These are phyloP conservation scores for Chitala chitala DNA, from an alignment of 2,113 vertebrate genomes.

Conservation along the genomic window DNA sequence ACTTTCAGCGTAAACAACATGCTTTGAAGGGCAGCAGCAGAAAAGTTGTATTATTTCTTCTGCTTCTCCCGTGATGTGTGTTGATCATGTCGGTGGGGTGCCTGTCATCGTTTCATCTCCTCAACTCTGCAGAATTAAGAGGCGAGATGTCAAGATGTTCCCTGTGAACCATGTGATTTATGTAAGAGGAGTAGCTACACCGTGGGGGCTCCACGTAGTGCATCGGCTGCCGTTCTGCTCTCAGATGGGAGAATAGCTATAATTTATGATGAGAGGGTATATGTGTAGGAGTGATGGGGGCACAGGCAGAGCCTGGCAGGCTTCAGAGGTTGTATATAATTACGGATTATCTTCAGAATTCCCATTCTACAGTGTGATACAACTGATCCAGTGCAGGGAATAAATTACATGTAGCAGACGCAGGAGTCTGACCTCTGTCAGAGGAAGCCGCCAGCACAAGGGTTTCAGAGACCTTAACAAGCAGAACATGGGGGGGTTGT, in stretches of 20 bases:
- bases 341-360: constrained; percentile 45
- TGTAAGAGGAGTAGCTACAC: constrained; percentile 23
- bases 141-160: too few relatives aligned
- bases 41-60: too few relatives aligned
- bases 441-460: constrained; percentile 17
- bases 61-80: too few relatives aligned
- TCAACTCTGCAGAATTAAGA: too few relatives aligned
- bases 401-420: constrained; percentile 41
- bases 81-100: too few relatives aligned
- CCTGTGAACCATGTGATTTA: too few relatives aligned
- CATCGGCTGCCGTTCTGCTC: constrained; percentile 4
- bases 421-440: constrained; percentile 33
- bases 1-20: too few relatives aligned
- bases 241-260: constrained; percentile 5
- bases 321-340: constrained; percentile 41
- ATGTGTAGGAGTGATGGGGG: neutral
- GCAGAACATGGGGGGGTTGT: neutral
- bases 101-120: too few relatives aligned
- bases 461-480: too few relatives aligned
- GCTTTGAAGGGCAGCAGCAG: too few relatives aligned
- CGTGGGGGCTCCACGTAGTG: constrained; percentile 32
- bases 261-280: constrained; percentile 16
- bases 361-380: constrained; percentile 29
- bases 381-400: constrained; percentile 34
- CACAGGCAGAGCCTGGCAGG: constrained; percentile 29